These are phyloP conservation scores for Acanthochromis polyacanthus DNA, from an alignment of 2,113 vertebrate genomes.

Conservation along the genomic window DNA sequence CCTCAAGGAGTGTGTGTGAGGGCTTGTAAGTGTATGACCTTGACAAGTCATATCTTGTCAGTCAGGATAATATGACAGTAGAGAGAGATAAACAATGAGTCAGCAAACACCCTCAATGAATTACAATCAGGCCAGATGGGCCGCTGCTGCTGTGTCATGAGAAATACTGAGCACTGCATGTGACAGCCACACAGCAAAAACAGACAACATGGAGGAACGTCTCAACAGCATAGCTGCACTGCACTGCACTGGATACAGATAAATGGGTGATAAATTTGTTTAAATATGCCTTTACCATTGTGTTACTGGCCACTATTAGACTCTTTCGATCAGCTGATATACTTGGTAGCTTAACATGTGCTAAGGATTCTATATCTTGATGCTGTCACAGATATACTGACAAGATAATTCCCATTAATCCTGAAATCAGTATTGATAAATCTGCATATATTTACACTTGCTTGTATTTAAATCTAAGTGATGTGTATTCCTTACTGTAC, in stretches of 20 bases:
- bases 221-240: not conserved
- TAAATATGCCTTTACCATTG: too few species aligned
- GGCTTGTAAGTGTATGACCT: constrained; percentile 55
- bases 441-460: not conserved
- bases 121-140: constrained; percentile 75
- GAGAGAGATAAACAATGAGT: constrained; percentile 73
- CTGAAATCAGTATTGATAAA: too few species aligned
- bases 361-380: too few species aligned
- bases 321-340: too few species aligned
- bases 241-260: not conserved
- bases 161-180: constrained; percentile 46
- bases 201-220: constrained; percentile 5
- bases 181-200: constrained; percentile 8
- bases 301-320: too few species aligned
- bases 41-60: constrained; percentile 65
- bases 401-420: too few species aligned
- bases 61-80: constrained; percentile 58
- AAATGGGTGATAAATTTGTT: not conserved
- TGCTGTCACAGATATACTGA: too few species aligned
- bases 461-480: not conserved
- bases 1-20: constrained; percentile 40
- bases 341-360: too few species aligned
- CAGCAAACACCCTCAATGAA: constrained; percentile 75
- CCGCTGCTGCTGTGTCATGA: constrained; percentile 68
- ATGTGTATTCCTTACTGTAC: not conserved